Evolutionary conservation across 2,113 vertebrate species (phyloP), one percentile per base, ranked within the genome.

Genomic region (Stigmatopora nigra): DNA sequence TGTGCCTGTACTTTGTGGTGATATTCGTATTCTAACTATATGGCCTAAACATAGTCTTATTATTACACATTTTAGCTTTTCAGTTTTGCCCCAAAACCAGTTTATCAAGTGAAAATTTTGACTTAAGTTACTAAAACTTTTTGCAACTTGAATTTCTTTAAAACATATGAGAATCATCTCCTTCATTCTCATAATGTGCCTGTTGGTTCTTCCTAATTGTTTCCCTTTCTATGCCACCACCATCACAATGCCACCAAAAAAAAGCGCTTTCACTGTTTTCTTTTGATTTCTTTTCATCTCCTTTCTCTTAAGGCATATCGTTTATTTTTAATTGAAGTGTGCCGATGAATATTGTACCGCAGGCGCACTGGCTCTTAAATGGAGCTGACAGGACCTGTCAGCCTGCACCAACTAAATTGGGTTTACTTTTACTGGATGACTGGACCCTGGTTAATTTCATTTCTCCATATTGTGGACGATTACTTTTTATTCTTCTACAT

Each of bases 361-460:
- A 15, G 35, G 31, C 15, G 55, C 25, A 6, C 55, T 17, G 25
- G 25, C 55, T 57, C 57, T 25, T 47, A 22, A 65, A 61, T 17
- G 19, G 31, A 65, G 16, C 14, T 38, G 25, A 35, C 22, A 36
- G 46, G 52, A 45, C 16, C 46, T 20, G 44, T 25, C 22, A 46
- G 45, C 41, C 17, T 58, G 47, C 20, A 11, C 38, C 11, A 52
- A 41, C 4, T 52, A 31, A 64, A 25, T 5, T 48, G 41, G 35
- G 11, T 45, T 51, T 61, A 17, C 44, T 59, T 67, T 60, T 44
- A n/a, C 47, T 36, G 55, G 55, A 57, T 57, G 55, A 35, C 55
- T 15, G 55, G 55, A 57, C 25, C 2, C 49, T 9, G 8, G 10
- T n/a, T 52, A 52, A 52, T 52, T 52, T 52, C 8, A 52, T 52